Evolutionary conservation across 2,797 vertebrate species (phyloP).

Genomic region (Danio choprae): DNA sequence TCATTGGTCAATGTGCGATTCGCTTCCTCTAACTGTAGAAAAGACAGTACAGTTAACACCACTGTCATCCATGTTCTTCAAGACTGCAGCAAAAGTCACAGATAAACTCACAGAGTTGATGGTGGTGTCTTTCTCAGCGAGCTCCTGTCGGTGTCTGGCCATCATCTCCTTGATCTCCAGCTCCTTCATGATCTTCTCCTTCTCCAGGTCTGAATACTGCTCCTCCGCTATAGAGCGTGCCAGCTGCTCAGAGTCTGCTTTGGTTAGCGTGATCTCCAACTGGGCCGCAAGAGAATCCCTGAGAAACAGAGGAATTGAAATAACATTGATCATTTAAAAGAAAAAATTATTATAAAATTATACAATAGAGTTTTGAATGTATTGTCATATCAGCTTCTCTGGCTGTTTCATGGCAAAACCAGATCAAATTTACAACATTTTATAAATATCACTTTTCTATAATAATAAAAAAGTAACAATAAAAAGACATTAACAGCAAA

Average conservation of each 20-base stretch:
- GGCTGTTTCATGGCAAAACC: too few species aligned
- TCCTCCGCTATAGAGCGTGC: conserved; percentile 97
- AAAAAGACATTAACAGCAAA: too few species aligned
- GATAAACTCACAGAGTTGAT: conserved; percentile 88
- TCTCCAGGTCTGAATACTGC: conserved; percentile 95
- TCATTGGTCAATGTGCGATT: conserved; percentile 95
- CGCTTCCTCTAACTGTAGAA: conserved; percentile 90
- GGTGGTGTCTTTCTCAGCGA: conserved; percentile 94
- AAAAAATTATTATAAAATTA: too few species aligned
- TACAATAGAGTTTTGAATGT: too few species aligned
- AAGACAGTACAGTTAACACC: neutral
- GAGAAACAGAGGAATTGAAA: conserved; percentile 31
- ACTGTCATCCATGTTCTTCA: neutral
- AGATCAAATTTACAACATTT: too few species aligned
- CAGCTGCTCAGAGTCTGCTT: conserved; percentile 94
- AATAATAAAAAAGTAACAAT: too few species aligned
- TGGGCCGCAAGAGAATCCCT: conserved; percentile 92
- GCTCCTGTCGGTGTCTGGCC: conserved; percentile 92
- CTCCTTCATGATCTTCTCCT: conserved; percentile 99
- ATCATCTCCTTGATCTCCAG: conserved; percentile 98
- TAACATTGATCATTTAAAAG: too few species aligned
- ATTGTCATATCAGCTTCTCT: too few species aligned
- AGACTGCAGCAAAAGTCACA: neutral
- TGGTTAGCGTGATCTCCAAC: conserved; percentile 94
- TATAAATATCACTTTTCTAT: too few species aligned